These are phyloP conservation scores for Littorina saxatilis DNA, from an alignment of 1,140 invertebrate species.

Conservation along the genomic window DNA sequence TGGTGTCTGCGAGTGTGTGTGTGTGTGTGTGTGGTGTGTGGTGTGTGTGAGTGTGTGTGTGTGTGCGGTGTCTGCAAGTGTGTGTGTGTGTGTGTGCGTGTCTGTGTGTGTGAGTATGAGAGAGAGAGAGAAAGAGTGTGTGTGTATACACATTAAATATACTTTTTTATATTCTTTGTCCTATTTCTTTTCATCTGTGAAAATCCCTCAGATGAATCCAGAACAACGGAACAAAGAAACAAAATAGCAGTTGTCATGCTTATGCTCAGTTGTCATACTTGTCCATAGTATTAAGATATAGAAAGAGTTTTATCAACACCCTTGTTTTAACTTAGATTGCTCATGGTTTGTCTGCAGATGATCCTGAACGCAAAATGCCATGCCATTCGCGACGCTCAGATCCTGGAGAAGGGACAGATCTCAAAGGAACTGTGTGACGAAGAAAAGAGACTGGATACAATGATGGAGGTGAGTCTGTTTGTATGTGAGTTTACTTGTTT, in stretches of 20 bases:
- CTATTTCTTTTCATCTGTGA: no score
- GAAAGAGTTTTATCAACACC: no score
- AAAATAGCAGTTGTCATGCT: no score
- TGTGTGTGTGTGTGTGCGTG: conserved; percentile 10
- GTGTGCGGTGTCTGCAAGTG: not conserved
- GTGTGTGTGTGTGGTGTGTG: not conserved
- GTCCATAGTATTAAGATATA: no score
- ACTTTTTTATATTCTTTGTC: no score
- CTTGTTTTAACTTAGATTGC: no score
- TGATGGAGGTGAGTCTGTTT: conserved; percentile 71
- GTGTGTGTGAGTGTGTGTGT: conserved; percentile 19
- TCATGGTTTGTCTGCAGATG: conserved; percentile 65
- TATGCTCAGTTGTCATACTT: no score
- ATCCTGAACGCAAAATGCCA: conserved; percentile 77
- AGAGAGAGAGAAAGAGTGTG: conserved; percentile 1
- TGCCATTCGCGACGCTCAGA: conserved; percentile 76
- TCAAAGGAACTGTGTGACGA: conserved; percentile 72
- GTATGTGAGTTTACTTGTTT: conserved; percentile 11
- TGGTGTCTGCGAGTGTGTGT: conserved; percentile 45
- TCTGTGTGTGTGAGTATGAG: conserved; percentile 5
- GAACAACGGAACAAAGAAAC: no score
- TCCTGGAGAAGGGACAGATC: conserved; percentile 74
- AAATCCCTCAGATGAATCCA: no score
- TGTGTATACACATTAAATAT: no score
- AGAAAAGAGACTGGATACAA: conserved; percentile 73